Percentiles rank a stretch among this genome's conserved stretches.
These are phyloP conservation scores for Parnassius smintheus DNA, from an alignment of 2,888 invertebrate species.

Conservation along the genomic window DNA sequence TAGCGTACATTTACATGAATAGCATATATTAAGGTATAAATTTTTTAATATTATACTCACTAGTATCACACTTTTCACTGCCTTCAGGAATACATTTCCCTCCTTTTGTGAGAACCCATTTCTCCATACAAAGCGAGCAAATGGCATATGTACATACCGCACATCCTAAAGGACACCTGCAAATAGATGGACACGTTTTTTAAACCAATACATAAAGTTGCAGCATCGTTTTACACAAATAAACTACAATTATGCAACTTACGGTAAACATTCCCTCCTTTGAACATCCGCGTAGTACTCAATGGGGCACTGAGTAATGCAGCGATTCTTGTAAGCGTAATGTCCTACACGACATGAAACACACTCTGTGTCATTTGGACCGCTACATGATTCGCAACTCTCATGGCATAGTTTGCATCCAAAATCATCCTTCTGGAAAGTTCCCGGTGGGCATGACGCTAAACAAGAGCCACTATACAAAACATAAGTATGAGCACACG, in stretches of 20 bases:
- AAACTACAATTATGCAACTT: slow-evolving; percentile 43
- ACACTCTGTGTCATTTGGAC: slow-evolving; percentile 89
- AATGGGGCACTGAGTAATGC: slow-evolving; percentile 86
- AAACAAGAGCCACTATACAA: slow-evolving; percentile 92
- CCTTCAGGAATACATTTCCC: slow-evolving; percentile 87
- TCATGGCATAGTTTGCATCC: slow-evolving; percentile 90
- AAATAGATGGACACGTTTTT: slow-evolving; percentile 31
- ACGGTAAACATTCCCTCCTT: slow-evolving; percentile 87
- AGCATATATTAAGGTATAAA: too few species aligned
- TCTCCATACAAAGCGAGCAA: slow-evolving; percentile 87
- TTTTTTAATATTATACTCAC: slow-evolving; percentile 70
- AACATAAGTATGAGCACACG: slow-evolving; percentile 93
- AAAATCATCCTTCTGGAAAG: slow-evolving; percentile 93
- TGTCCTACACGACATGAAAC: slow-evolving; percentile 88
- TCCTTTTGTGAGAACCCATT: slow-evolving; percentile 88
- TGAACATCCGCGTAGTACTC: slow-evolving; percentile 88
- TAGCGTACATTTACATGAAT: too few species aligned
- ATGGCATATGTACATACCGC: slow-evolving; percentile 85
- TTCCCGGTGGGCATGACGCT: slow-evolving; percentile 90
- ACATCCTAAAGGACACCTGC: slow-evolving; percentile 88
- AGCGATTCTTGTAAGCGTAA: slow-evolving; percentile 86
- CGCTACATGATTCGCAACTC: slow-evolving; percentile 90
- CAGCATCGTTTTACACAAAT: slow-evolving; percentile 25
- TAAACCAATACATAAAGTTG: slow-evolving; percentile 27
- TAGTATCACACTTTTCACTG: slow-evolving; percentile 87